Conservation (phyloP, 2,797 vertebrate species). For the Cynopterus sphinx region DNA sequence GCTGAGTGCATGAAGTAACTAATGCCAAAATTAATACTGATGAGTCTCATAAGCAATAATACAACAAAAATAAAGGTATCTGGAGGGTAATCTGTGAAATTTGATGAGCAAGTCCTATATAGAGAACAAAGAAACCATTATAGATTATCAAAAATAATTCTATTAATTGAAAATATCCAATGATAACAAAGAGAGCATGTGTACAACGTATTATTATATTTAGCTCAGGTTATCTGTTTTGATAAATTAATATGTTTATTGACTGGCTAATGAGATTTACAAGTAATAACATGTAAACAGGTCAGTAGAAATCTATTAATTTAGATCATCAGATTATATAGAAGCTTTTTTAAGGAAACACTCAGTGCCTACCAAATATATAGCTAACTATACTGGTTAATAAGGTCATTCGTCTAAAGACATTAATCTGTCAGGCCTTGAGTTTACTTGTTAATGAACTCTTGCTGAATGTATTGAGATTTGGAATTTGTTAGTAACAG, state of each 20-base stretch:
- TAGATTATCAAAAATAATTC: constrained; percentile 44
- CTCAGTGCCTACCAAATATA: not conserved
- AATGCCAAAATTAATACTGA: not conserved
- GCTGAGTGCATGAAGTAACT: not conserved
- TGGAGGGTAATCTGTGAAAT: not conserved
- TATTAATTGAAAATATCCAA: not conserved
- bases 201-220: not conserved
- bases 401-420: constrained; percentile 50
- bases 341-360: constrained; percentile 15
- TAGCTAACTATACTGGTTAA: constrained; percentile 24
- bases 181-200: not conserved
- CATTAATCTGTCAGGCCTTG: constrained; percentile 30
- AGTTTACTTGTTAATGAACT: constrained; percentile 48
- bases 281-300: constrained; percentile 37
- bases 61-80: constrained; percentile 16
- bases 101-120: not conserved
- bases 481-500: not conserved
- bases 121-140: constrained; percentile 24
- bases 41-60: not conserved
- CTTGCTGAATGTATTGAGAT: not conserved
- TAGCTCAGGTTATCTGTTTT: constrained; percentile 46
- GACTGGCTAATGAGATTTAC: constrained; percentile 56
- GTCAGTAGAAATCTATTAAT: constrained; percentile 51
- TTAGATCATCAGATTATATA: constrained; percentile 34
- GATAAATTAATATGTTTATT: constrained; percentile 36